These are phyloP conservation scores for Benthosema pterotum DNA, from an alignment of 2,797 vertebrate genomes.

Conservation along the genomic window DNA sequence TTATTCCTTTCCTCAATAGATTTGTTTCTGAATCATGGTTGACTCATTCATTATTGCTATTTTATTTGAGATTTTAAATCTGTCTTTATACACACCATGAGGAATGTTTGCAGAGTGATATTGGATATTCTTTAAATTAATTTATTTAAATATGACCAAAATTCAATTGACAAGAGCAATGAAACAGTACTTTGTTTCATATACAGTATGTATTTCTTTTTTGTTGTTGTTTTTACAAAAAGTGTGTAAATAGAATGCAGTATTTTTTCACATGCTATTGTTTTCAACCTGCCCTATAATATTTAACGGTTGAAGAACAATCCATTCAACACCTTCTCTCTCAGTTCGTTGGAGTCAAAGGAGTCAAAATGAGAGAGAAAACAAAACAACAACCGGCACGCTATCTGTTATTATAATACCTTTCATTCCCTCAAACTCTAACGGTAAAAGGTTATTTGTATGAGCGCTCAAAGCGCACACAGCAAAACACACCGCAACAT, in stretches of 20 bases:
- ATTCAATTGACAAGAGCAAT: background rate
- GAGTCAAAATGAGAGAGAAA: conserved; percentile 1
- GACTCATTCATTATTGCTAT: conserved; percentile 26
- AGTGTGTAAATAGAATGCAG: background rate
- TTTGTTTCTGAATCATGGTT: conserved; percentile 30
- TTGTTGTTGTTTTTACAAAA: no score
- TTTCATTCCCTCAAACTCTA: background rate
- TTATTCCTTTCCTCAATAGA: conserved; percentile 38
- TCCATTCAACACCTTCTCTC: conserved; percentile 16
- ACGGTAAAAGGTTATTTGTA: background rate
- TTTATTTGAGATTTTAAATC: conserved; percentile 8
- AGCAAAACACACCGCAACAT: background rate
- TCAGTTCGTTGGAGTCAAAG: conserved; percentile 8
- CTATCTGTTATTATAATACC: background rate
- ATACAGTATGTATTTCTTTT: no score
- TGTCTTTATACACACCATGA: background rate
- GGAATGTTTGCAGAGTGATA: background rate
- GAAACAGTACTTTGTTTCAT: no score
- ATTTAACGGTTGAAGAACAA: conserved; percentile 22
- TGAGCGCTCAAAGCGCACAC: background rate
- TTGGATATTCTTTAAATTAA: background rate
- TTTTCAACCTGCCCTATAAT: background rate
- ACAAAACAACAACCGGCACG: background rate
- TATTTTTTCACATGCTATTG: conserved; percentile 11
- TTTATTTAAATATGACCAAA: background rate